Base-by-base conservation (phyloP, 2,888 invertebrate species). In the Cetonia aurata region DNA sequence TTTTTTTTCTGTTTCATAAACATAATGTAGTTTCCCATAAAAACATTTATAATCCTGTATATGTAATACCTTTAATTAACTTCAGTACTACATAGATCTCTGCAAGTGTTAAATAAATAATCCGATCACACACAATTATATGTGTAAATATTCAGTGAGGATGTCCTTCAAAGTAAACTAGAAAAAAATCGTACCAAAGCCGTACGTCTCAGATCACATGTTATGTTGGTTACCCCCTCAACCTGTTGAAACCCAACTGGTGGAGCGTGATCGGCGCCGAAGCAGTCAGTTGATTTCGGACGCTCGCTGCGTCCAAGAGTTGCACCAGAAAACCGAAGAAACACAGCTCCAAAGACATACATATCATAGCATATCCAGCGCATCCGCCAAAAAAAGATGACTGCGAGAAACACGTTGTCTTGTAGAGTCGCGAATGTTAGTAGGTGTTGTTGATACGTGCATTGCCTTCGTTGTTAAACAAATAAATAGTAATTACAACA, bases 221-320 rank as follows among this genome's bases (percentile, higher is more conserved):
- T 62, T 48, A 62, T 50, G 62, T 50, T 1, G 33, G 50, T 48
- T 48, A 15, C 74, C 78, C 78, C 78, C 81, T 76, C 80, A 82
- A 83, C 83, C 83, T 83, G 83, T 83, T 83, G 83, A 83, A 80
- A 79, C 80, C 81, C 76, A 80, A 79, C 48, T 62, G 62, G 73
- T 72, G 75, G 68, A 19, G 72, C 69, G 72, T 69, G 72, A 73
- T 73, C 76, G 77, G 73, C 76, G 76, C 72, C 73, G 73, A 72
- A 74, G 72, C 74, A 73, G 68, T 75, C 75, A 77, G 77, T 77
- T 75, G 48, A 72, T 77, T 75, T 75, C 73, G 76, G 75, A 75
- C 76, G 76, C 77, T 75, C 73, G 67, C 74, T 71, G 69, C 74
- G 72, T 72, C 74, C 74, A 53, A 59, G 41, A 48, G 48, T 25